Base-by-base conservation (phyloP, 2,113 vertebrate genomes). In the Paedocypris sp. region DNA sequence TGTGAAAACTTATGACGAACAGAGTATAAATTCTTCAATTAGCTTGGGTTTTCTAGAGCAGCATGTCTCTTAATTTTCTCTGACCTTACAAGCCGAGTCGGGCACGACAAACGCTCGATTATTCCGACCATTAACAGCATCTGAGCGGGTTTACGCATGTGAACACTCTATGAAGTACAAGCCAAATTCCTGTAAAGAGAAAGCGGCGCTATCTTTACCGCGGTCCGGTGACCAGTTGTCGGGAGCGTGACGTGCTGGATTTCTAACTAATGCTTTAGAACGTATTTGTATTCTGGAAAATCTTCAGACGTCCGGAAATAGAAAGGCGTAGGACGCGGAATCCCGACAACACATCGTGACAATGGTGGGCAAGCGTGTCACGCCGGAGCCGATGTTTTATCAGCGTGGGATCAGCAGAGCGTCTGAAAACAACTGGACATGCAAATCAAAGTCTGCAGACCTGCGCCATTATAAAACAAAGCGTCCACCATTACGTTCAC, bases 211-310 rank as follows among this genome's bases (percentile, higher is more conserved):
- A 83, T 84, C 77, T 84, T 79, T 84, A 82, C 77, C 73, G 66
- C 79, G 73, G 79, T 76, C 79, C 85, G 75, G 75, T 79, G 83
- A 83, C 66, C 84, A 88, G 84, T 82, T 89, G 83, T 79, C 81
- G 70, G 57, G 47, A 73, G 77, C 68, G 74, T 71, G 77, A 85
- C 77, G 77, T 78, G 81, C 75, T 70, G 68, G 79, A 83, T 84
- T 85, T 86, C 77, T 79, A 78, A 72, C 67, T 80, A 85, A 87
- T 84, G 79, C 77, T 82, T 77, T 80, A 38, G 82, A 88, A 73
- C 80, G 77, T 67, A 70, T 80, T 83, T 79, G 74, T 83, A 86
- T 79, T 64, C 67, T 71, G 72, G 74, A 85, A 85, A 85, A 84
- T 69, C 74, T 77, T 73, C 9, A 67, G 73, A 71, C 73, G 76